Evolutionary conservation across 2,888 invertebrate species (phyloP).

Genomic region (Cerastis rubricosa): DNA sequence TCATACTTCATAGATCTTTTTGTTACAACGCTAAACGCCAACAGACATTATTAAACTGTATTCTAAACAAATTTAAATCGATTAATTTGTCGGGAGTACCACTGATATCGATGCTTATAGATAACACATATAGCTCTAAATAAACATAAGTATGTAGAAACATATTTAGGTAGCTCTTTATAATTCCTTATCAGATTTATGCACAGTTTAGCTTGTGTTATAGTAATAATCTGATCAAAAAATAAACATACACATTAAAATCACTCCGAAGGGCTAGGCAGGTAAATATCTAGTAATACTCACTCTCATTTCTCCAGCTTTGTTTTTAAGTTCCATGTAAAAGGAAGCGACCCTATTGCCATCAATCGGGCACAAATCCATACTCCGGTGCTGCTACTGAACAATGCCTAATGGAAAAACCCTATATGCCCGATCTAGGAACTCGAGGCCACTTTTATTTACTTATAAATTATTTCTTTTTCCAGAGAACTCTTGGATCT

Average conservation of each 20-base stretch:
- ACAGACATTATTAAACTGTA: constrained; percentile 3
- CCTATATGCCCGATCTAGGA: background rate
- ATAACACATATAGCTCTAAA: constrained; percentile 42
- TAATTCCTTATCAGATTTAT: constrained; percentile 46
- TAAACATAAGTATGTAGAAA: constrained; percentile 24
- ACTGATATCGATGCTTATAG: constrained; percentile 30
- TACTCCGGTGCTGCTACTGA: too few species aligned
- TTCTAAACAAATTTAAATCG: constrained; percentile 8
- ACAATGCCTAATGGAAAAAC: background rate
- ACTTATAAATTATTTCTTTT: constrained; percentile 26
- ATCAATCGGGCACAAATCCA: background rate
- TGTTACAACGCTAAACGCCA: background rate
- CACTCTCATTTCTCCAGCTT: background rate
- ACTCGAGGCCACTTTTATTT: background rate
- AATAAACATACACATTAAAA: constrained; percentile 2
- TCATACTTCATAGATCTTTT: background rate
- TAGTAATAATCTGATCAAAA: constrained; percentile 9
- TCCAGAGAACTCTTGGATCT: constrained; percentile 86
- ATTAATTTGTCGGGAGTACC: constrained; percentile 2
- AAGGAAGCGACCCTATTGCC: background rate
- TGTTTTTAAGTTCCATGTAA: background rate
- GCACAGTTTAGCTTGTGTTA: constrained; percentile 13
- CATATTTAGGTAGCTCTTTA: constrained; percentile 3
- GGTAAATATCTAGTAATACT: background rate
- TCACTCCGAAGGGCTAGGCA: background rate